These are phyloP conservation scores for Drosophila helvetica DNA, from an alignment of 2,888 invertebrate genomes.

Conservation along the genomic window DNA sequence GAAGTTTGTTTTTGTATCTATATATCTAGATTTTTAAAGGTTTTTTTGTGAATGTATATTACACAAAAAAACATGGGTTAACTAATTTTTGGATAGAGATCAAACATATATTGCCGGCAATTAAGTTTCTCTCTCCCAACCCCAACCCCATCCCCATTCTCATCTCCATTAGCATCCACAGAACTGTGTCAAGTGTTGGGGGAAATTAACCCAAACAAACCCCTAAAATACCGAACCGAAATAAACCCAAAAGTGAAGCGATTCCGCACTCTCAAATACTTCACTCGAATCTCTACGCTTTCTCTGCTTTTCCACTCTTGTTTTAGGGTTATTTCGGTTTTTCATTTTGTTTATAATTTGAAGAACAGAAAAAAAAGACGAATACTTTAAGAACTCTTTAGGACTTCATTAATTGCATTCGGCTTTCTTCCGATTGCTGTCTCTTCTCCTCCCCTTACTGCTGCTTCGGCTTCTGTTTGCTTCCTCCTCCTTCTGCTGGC, in stretches of 20 bases:
- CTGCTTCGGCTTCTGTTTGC: constrained; percentile 7
- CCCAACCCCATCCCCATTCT: background rate
- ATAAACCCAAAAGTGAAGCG: constrained; percentile 2
- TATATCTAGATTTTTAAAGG: background rate
- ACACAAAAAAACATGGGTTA: background rate
- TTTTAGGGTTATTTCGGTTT: background rate
- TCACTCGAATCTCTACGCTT: background rate
- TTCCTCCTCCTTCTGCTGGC: constrained; percentile 16
- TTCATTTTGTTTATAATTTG: constrained; percentile 41
- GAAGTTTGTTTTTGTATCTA: background rate
- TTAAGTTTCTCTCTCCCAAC: constrained; percentile 21
- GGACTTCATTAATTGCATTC: constrained; percentile 24
- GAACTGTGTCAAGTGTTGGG: constrained; percentile 46
- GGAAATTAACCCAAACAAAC: constrained; percentile 27
- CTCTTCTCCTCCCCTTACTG: background rate
- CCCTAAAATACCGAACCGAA: background rate
- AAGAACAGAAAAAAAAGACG: constrained; percentile 10
- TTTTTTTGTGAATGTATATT: background rate
- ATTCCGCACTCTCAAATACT: background rate
- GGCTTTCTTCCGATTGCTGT: constrained; percentile 14
- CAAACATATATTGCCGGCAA: constrained; percentile 33
- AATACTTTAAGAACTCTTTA: constrained; percentile 21
- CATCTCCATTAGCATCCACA: background rate
- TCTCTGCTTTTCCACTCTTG: background rate
- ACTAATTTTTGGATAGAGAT: constrained; percentile 6